phyloP scores from a whole-genome alignment of 2,888 invertebrate genomes.

The Eupithecia subumbrata region DNA sequence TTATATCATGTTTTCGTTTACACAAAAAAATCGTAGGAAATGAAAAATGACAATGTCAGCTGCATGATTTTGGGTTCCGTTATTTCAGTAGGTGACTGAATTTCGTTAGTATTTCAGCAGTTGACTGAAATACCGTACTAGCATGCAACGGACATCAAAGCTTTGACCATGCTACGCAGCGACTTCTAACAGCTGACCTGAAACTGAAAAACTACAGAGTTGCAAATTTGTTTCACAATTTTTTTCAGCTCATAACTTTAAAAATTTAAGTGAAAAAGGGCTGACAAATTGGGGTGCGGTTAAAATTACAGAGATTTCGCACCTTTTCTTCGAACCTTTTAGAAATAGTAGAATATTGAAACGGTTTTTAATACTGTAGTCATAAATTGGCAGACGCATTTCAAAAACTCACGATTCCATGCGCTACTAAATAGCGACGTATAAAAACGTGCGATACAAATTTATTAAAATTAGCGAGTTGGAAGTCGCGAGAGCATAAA shows the following conservation, averaged over 20 bases:
- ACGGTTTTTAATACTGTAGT: not conserved
- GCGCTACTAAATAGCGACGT: constrained; percentile 38
- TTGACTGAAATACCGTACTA: not conserved
- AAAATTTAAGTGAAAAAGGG: not conserved
- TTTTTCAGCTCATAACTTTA: not conserved
- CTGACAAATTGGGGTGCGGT: not conserved
- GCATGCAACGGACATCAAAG: not conserved
- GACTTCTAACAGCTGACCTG: not conserved
- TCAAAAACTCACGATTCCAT: constrained; percentile 19
- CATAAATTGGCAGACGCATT: not conserved
- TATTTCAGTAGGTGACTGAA: not conserved
- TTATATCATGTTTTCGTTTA: too few relatives aligned
- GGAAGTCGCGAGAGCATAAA: constrained; percentile 47
- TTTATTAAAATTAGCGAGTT: constrained; percentile 68
- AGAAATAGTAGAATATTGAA: not conserved
- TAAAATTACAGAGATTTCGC: too few relatives aligned
- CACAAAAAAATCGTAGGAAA: too few relatives aligned
- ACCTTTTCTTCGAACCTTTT: not conserved
- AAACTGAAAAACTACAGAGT: not conserved
- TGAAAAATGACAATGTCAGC: not conserved
- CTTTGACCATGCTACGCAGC: constrained; percentile 2
- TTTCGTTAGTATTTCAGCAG: too few relatives aligned
- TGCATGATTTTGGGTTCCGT: not conserved
- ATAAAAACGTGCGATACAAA: constrained; percentile 68
- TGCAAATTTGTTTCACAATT: not conserved